phyloP scores from a whole-genome alignment of 2,888 invertebrate species.

The Napeogenes inachia region DNA sequence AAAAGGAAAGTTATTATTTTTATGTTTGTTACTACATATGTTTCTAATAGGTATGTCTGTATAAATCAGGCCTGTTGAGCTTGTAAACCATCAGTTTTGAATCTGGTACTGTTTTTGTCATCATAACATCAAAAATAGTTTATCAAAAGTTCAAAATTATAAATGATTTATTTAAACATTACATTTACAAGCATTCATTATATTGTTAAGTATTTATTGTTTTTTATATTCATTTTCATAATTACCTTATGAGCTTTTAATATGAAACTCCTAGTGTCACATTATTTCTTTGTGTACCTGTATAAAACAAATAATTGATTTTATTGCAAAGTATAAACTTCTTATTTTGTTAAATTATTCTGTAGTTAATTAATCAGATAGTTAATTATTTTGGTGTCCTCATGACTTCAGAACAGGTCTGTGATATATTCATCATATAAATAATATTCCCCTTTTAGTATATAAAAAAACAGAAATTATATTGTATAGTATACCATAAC shows the following conservation, averaged over 20 bases:
- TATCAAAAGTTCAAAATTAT: no score
- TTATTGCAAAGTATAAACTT: no score
- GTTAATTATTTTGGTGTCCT: slow-evolving; percentile 17
- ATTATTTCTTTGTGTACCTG: no score
- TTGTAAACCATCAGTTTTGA: slow-evolving; percentile 27
- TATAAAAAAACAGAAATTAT: slow-evolving; percentile 17
- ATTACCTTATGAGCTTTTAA: background rate
- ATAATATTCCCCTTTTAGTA: background rate
- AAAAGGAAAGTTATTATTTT: background rate
- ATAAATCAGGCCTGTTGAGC: slow-evolving; percentile 34
- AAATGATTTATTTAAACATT: no score
- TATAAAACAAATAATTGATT: no score
- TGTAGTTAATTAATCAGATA: slow-evolving; percentile 10
- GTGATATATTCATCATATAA: slow-evolving; percentile 28
- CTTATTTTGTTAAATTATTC: background rate
- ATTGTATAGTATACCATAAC: background rate
- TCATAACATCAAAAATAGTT: background rate
- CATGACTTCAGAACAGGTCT: slow-evolving; percentile 32
- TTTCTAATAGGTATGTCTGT: background rate
- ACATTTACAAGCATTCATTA: no score
- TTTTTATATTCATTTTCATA: background rate
- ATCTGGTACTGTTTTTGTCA: slow-evolving; percentile 17
- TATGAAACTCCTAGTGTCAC: background rate
- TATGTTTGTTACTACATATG: background rate
- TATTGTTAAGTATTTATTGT: background rate